A percentile compares a stretch with the other conserved stretches of the same genome.
These are phyloP conservation scores for Paramuricea clavata DNA, from an alignment of 92 coral and sea anemone species.

Conservation along the genomic window DNA sequence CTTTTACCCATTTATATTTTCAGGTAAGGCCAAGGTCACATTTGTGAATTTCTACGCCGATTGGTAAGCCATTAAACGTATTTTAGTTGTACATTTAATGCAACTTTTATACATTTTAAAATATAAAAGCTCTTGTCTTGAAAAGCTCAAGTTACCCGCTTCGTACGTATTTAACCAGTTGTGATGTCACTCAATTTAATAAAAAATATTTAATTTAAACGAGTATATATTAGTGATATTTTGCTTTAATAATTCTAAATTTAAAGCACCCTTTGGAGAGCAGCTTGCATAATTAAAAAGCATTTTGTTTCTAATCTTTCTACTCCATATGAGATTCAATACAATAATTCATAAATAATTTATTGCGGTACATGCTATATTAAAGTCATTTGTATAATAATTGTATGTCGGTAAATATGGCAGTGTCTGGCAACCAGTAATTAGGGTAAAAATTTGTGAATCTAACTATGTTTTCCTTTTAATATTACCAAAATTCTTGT, in stretches of 20 bases:
- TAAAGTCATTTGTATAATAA: too few relatives aligned
- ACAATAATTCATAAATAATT: conserved; percentile 1
- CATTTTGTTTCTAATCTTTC: background rate
- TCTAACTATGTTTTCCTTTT: too few relatives aligned
- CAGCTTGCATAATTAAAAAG: background rate
- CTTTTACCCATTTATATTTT: conserved; percentile 33
- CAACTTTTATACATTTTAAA: background rate
- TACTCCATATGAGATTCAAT: background rate
- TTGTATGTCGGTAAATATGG: too few relatives aligned
- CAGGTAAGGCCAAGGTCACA: conserved; percentile 84
- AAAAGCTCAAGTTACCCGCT: conserved; percentile 13
- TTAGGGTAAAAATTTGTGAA: too few relatives aligned
- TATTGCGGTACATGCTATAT: background rate
- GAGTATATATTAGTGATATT: background rate
- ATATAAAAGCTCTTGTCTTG: background rate
- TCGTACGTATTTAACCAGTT: background rate
- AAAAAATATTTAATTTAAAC: conserved; percentile 6
- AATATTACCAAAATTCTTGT: too few relatives aligned
- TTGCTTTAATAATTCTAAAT: background rate
- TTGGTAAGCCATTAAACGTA: conserved; percentile 73
- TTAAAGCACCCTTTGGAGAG: too few relatives aligned
- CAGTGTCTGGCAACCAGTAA: too few relatives aligned
- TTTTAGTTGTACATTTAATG: too few relatives aligned
- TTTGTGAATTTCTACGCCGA: conserved; percentile 98
- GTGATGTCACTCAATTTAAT: background rate